Evolutionary conservation across 2,888 invertebrate species (phyloP).

Genomic region (Stratiomys singularior): DNA sequence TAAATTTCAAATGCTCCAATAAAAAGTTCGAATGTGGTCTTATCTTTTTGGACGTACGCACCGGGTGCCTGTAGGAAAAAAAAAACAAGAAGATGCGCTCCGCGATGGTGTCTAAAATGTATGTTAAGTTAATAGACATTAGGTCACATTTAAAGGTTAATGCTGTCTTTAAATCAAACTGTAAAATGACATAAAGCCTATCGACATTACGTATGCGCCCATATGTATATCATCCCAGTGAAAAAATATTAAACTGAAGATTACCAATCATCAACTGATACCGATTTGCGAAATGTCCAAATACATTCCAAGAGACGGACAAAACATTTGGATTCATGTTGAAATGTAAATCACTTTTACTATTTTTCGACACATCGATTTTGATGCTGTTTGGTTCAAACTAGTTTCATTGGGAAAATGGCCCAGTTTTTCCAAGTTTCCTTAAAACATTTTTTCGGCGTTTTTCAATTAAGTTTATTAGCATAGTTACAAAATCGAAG

Average conservation of each 20-base stretch:
- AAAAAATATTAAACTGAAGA: background rate
- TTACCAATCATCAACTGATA: background rate
- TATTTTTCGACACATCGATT: background rate
- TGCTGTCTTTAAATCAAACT: background rate
- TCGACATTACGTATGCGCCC: background rate
- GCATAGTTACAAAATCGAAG: constrained; percentile 14
- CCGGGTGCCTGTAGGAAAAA: background rate
- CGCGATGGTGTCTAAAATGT: background rate
- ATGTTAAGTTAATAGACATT: background rate
- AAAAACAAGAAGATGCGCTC: background rate
- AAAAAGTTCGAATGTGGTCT: too few relatives aligned
- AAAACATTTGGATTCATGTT: too few relatives aligned
- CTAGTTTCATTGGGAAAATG: background rate
- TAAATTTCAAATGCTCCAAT: too few relatives aligned
- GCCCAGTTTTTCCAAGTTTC: background rate
- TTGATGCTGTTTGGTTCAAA: background rate
- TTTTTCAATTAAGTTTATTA: background rate
- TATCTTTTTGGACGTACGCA: background rate
- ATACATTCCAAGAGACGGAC: too few relatives aligned
- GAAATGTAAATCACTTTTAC: constrained; percentile 3
- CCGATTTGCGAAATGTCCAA: too few relatives aligned
- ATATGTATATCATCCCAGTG: background rate
- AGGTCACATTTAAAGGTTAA: constrained; percentile 6
- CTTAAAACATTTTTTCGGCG: background rate
- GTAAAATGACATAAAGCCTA: constrained; percentile 4